Evolutionary conservation across 2,888 invertebrate species (phyloP).

Genomic region (Sinelater perroti): DNA sequence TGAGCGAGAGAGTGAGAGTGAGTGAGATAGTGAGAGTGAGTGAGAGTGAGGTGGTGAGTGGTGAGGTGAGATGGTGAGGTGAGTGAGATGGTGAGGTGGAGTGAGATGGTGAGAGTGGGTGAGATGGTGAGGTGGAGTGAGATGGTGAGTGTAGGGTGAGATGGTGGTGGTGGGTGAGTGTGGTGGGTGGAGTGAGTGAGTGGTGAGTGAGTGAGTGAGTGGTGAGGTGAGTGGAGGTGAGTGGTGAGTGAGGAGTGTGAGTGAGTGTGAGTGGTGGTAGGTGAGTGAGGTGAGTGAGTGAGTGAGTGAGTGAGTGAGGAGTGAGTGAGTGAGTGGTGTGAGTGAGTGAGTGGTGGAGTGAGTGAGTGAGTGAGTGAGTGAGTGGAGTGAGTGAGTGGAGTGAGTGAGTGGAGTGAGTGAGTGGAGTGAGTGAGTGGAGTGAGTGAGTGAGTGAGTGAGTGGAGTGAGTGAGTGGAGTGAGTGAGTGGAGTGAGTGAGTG

Average conservation of each 20-base stretch:
- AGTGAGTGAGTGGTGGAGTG: neutral
- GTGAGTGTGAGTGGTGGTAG: neutral
- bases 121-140: constrained; percentile 6
- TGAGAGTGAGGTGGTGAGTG: constrained; percentile 5
- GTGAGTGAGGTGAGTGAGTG: too few relatives aligned
- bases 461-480: neutral
- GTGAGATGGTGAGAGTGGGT: constrained; percentile 6
- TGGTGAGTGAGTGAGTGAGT: too few relatives aligned
- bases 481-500: neutral
- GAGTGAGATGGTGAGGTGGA: constrained; percentile 10
- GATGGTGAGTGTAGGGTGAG: neutral
- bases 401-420: neutral
- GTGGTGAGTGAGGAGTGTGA: neutral
- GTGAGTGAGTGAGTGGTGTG: too few relatives aligned
- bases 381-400: neutral
- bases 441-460: neutral
- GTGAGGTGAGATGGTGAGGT: constrained; percentile 1
- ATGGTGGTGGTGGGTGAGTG: neutral
- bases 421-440: neutral
- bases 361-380: neutral
- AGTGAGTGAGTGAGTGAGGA: neutral
- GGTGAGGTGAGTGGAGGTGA: neutral
- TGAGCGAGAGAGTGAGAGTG: constrained; percentile 7
- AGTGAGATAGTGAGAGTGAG: constrained; percentile 9
- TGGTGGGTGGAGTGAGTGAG: neutral